Percentiles rank a stretch among this genome's conserved stretches.
Evolutionary conservation across 2,113 vertebrate species (phyloP).

Genomic region (Phasianus colchicus): DNA sequence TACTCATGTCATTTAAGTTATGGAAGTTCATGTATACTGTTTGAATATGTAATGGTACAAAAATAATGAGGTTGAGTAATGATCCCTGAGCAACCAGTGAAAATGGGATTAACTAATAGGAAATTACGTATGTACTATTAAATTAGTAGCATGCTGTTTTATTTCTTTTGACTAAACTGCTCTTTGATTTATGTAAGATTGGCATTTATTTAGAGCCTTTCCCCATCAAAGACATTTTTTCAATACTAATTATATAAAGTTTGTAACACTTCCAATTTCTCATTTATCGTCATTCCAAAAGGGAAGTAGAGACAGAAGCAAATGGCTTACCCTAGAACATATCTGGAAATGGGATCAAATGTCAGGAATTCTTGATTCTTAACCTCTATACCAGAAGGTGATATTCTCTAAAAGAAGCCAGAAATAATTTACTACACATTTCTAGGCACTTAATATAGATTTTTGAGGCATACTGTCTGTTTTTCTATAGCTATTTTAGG

Average conservation of each 20-base stretch:
- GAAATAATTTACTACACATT: not conserved
- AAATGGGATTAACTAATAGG: not conserved
- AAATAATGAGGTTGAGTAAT: not conserved
- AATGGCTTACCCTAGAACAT: not conserved
- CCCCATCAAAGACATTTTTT: not conserved
- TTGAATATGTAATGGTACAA: not conserved
- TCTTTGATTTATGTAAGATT: not conserved
- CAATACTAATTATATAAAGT: not conserved
- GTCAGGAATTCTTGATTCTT: not conserved
- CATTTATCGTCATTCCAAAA: not conserved
- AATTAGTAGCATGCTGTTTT: not conserved
- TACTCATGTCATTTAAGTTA: not conserved
- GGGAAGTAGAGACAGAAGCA: not conserved
- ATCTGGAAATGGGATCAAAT: not conserved
- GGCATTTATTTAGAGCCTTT: not conserved
- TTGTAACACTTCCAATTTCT: rapidly evolving
- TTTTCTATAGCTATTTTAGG: not conserved
- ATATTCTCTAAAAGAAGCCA: not conserved
- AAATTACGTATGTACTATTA: not conserved
- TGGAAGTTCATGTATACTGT: not conserved
- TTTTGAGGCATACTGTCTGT: not conserved
- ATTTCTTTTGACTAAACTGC: not conserved
- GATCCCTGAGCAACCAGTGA: not conserved
- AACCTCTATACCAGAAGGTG: not conserved
- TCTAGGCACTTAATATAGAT: not conserved